Base-by-base conservation (phyloP, 2,113 vertebrate genomes). In the Cryptomyrus ogoouensis region DNA sequence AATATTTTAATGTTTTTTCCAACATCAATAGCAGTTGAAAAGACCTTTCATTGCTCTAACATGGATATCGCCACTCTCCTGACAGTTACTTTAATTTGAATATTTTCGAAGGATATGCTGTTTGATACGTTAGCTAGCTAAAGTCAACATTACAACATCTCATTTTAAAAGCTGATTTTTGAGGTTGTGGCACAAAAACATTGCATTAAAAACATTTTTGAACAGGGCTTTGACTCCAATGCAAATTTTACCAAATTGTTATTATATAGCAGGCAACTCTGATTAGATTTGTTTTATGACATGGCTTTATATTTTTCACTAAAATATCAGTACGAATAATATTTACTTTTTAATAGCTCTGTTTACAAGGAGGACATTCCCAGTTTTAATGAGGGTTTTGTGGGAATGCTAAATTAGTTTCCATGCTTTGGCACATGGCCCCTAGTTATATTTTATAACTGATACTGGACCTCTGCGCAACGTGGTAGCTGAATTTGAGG, bases 301-400 rank as follows among this genome's bases (percentile, higher is more conserved):
- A 83, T 89, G 70, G 52, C 88, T 89, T 56, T 50, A 89, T 89
- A 49, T 74, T 56, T 44, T 27, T 89, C 83, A 83, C 52, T 27
- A 13, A 47, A 89, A 83, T 83, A 89, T 89, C 88, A 80, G 77
- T 83, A 89, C 3, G 13, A 83, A 49, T 39, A 89, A 83, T 56
- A 13, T 89, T 46, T 42, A 31, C 31, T 27, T 83, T 89, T 52
- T 83, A 83, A 83, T 89, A 89, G 49, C 35, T 83, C 31, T 39
- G 21, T 58, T 44, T 83, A 42, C 74, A 83, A 50, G 35, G 70
- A 19, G 10, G 49, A 21, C 12, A 56, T 89, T 89, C 42, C 88
- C 74, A 89, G 56, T 83, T 89, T 74, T 56, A 89, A 89, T 89
- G 35, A 83, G 49, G 74, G 88, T 24, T 53, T 53, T 89, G 88